These are phyloP conservation scores for Cecropterus lyciades DNA, from an alignment of 1,140 invertebrate genomes.

Conservation along the genomic window DNA sequence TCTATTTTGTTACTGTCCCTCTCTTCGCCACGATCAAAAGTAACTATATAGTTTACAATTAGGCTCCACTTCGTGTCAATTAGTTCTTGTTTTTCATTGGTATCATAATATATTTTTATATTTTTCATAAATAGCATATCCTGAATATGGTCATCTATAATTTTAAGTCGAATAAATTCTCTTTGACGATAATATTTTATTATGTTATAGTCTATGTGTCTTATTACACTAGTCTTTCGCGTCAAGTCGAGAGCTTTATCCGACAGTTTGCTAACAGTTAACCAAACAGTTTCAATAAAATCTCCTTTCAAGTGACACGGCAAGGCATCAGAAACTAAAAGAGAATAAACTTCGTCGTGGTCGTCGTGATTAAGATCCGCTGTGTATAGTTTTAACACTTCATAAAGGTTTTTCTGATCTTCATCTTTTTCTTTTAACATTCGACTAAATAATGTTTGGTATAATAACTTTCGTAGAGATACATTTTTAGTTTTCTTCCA, in stretches of 20 bases:
- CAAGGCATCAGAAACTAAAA: conserved; percentile 37
- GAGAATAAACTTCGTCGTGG: conserved; percentile 48
- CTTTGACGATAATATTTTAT: conserved; percentile 45
- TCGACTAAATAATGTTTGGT: conserved; percentile 50
- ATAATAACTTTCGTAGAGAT: conserved; percentile 55
- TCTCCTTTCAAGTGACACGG: conserved; percentile 45
- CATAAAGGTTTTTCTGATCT: conserved; percentile 43
- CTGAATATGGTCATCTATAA: conserved; percentile 51
- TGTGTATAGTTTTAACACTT: conserved; percentile 52
- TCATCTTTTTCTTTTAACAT: conserved; percentile 37
- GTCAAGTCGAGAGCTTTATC: conserved; percentile 39
- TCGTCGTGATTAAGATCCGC: conserved; percentile 52
- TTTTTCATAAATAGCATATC: conserved; percentile 42
- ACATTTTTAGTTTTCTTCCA: conserved; percentile 68
- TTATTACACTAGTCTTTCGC: conserved; percentile 43
- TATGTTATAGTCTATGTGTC: conserved; percentile 34
- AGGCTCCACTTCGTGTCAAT: conserved; percentile 52
- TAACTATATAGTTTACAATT: conserved; percentile 46
- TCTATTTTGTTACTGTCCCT: conserved; percentile 34
- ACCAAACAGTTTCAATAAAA: conserved; percentile 50
- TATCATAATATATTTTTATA: conserved; percentile 18
- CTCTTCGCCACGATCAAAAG: conserved; percentile 39
- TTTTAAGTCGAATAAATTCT: conserved; percentile 40
- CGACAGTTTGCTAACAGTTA: conserved; percentile 45
- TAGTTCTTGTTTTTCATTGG: conserved; percentile 20